These are phyloP conservation scores for Lepidochrysops patricia DNA, from an alignment of 2,888 invertebrate genomes.

Conservation along the genomic window DNA sequence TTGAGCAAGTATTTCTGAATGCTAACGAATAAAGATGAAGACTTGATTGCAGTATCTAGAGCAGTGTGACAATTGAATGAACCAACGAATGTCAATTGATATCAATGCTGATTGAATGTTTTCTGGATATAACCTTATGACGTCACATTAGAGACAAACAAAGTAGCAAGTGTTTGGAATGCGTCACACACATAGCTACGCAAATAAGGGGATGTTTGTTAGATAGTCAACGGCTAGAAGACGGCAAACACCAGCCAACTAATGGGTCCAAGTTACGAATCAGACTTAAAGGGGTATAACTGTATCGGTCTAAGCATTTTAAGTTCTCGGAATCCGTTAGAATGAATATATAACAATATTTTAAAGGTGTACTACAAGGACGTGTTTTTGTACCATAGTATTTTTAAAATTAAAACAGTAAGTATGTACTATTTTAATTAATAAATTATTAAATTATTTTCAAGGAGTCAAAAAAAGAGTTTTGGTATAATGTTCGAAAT, in stretches of 20 bases:
- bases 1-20: not conserved
- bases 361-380: not conserved
- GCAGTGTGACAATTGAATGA: not conserved
- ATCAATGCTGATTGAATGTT: not conserved
- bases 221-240: not conserved
- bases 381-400: not conserved
- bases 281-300: not conserved
- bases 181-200: not conserved
- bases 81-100: constrained; percentile 3
- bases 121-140: not conserved
- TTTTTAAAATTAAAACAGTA: too few relatives aligned
- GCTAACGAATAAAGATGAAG: not conserved
- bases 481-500: too few relatives aligned
- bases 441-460: too few relatives aligned
- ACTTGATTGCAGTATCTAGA: not conserved
- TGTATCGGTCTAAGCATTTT: not conserved
- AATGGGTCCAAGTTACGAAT: not conserved
- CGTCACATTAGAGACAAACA: not conserved
- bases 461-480: too few relatives aligned
- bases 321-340: not conserved
- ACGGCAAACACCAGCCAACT: not conserved
- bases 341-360: not conserved
- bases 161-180: not conserved
- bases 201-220: not conserved
- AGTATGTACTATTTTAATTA: too few relatives aligned